Conservation (phyloP, 1,140 invertebrate species). For the Sinella curviseta region DNA sequence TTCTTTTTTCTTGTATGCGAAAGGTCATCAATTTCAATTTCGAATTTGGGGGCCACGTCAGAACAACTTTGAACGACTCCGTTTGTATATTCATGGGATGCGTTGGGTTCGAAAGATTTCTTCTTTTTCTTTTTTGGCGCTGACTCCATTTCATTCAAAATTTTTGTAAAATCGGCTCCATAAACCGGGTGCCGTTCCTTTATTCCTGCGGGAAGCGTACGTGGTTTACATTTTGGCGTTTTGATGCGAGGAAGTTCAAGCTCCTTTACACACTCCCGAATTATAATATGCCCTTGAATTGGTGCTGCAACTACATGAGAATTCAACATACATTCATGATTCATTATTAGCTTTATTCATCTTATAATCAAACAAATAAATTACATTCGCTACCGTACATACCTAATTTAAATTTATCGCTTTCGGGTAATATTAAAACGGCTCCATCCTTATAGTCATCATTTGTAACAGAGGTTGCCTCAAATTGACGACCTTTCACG, state of each 20-base stretch:
- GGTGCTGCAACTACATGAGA: constrained; percentile 34
- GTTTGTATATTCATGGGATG: background rate
- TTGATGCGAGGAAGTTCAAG: background rate
- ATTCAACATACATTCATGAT: background rate
- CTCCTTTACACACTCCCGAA: constrained; percentile 35
- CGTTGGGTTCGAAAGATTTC: background rate
- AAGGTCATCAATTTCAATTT: background rate
- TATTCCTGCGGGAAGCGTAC: constrained; percentile 35
- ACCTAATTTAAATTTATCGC: background rate
- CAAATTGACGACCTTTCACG: background rate
- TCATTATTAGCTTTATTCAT: no score
- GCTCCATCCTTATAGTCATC: background rate
- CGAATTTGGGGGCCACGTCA: background rate
- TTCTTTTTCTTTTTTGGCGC: background rate
- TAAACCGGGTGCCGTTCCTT: constrained; percentile 46
- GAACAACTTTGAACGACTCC: background rate
- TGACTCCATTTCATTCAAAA: background rate
- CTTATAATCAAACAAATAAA: background rate
- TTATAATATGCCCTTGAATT: constrained; percentile 34
- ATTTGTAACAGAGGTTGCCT: background rate
- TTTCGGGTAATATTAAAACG: background rate
- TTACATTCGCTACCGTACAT: background rate
- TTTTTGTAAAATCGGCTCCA: constrained; percentile 31
- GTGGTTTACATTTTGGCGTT: background rate
- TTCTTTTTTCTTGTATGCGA: background rate